These are phyloP conservation scores for Notiomystis cincta DNA, from an alignment of 2,113 vertebrate species.

Conservation along the genomic window DNA sequence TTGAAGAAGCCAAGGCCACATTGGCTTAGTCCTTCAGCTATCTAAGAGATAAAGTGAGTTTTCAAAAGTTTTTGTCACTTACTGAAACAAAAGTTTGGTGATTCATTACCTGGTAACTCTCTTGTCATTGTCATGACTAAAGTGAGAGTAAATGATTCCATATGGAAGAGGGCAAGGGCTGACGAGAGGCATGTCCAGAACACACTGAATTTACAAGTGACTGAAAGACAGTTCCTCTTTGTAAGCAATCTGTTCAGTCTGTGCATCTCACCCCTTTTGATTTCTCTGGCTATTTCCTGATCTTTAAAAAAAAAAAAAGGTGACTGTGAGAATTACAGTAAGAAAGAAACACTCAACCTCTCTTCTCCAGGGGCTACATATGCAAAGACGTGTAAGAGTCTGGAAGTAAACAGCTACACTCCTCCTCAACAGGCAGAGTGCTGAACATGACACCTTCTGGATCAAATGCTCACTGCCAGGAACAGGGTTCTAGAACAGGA, in stretches of 20 bases:
- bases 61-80: neutral
- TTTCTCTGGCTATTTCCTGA: neutral
- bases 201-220: neutral
- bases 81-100: neutral
- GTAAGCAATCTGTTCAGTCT: neutral
- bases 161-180: neutral
- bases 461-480: neutral
- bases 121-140: neutral
- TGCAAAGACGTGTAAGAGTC: neutral
- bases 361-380: neutral
- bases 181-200: neutral
- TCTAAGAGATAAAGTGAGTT: neutral
- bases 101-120: neutral
- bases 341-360: neutral
- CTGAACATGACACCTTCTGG: neutral
- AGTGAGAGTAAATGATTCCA: neutral
- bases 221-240: neutral
- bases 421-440: neutral
- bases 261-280: neutral
- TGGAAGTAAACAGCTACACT: neutral
- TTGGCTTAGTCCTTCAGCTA: neutral
- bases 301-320: neutral
- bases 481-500: neutral
- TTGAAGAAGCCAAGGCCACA: neutral
- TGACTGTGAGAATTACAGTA: neutral